These are phyloP conservation scores for Physocephala rufipes DNA, from an alignment of 2,888 invertebrate species.

Conservation along the genomic window DNA sequence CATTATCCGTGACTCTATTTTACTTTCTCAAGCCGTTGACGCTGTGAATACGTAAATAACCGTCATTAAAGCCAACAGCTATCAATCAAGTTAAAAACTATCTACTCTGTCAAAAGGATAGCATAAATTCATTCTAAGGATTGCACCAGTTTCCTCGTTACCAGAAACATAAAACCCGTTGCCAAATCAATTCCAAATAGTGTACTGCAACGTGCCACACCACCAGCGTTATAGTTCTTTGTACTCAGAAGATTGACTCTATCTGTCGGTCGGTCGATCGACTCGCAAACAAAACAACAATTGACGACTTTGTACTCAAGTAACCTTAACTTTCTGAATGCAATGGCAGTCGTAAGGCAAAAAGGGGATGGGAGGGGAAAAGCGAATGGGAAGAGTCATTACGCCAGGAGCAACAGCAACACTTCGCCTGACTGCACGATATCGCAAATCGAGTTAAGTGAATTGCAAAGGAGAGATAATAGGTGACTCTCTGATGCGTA, in stretches of 20 bases:
- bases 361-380: background rate
- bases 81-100: too few species aligned
- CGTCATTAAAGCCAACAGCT: too few species aligned
- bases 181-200: too few species aligned
- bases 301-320: constrained; percentile 61
- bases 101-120: too few species aligned
- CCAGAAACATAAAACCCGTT: too few species aligned
- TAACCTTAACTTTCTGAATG: constrained; percentile 53
- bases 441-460: constrained; percentile 17
- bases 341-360: background rate
- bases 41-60: too few species aligned
- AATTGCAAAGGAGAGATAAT: constrained; percentile 1
- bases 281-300: constrained; percentile 43
- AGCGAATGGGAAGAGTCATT: background rate
- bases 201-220: too few species aligned
- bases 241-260: background rate
- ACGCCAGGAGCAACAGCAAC: constrained; percentile 45
- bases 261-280: constrained; percentile 32
- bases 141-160: too few species aligned
- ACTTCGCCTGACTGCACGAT: constrained; percentile 23
- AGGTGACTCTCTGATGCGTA: too few species aligned
- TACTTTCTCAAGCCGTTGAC: too few species aligned
- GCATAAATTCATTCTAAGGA: too few species aligned
- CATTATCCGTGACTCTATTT: too few species aligned
- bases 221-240: background rate